These are phyloP conservation scores for Drosophila paramelanica DNA, from an alignment of 2,888 invertebrate genomes.

Conservation along the genomic window DNA sequence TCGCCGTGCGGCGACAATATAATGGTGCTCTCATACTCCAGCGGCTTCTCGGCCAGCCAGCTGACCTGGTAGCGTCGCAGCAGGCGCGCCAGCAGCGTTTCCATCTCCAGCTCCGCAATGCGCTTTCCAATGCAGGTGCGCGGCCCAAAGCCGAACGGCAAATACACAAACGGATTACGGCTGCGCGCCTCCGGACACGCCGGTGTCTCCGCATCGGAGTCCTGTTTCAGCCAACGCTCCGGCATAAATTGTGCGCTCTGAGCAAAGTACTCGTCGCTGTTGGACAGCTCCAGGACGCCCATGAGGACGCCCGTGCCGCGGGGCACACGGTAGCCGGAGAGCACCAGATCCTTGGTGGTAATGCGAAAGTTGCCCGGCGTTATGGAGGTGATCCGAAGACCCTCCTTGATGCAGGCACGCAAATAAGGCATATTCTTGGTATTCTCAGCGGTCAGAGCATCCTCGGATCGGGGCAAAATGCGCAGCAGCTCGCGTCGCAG, in stretches of 20 bases:
- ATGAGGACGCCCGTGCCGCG: conserved; percentile 90
- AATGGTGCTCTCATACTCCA: conserved; percentile 76
- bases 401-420: conserved; percentile 91
- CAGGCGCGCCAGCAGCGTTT: conserved; percentile 85
- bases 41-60: conserved; percentile 67
- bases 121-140: conserved; percentile 90
- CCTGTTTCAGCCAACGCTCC: conserved; percentile 89
- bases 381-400: conserved; percentile 88
- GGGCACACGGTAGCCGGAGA: conserved; percentile 89
- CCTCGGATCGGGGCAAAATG: conserved; percentile 83
- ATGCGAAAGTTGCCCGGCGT: conserved; percentile 87
- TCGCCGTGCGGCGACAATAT: conserved; percentile 83
- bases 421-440: conserved; percentile 87
- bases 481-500: conserved; percentile 87
- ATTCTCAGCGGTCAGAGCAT: conserved; percentile 84
- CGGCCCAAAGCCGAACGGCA: conserved; percentile 90
- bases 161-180: conserved; percentile 80
- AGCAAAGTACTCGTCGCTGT: conserved; percentile 88
- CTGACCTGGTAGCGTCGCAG: conserved; percentile 81
- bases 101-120: conserved; percentile 91
- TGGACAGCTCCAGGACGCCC: conserved; percentile 88
- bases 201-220: conserved; percentile 18
- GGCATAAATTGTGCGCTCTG: conserved; percentile 89
- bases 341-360: conserved; percentile 86
- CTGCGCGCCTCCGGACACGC: conserved; percentile 68